A percentile compares a stretch with the other conserved stretches of the same genome.
These are phyloP conservation scores for Tetramorium simillimum DNA, from an alignment of 1,140 invertebrate genomes.

Conservation along the genomic window DNA sequence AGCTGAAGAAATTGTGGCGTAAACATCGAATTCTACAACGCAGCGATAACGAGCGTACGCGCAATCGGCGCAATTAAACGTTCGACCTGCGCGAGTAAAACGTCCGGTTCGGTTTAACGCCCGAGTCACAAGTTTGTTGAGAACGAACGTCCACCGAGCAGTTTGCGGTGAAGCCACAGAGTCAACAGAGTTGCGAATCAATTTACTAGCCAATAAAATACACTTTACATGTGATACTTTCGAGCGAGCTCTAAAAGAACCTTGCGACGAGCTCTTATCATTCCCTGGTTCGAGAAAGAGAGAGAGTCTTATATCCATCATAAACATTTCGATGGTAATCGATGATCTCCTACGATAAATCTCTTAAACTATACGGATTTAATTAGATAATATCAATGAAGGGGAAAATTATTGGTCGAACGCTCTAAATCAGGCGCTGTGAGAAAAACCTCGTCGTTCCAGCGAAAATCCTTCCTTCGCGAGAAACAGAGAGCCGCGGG, in stretches of 20 bases:
- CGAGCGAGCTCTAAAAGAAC: not conserved
- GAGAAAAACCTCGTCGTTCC: not conserved
- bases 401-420: not conserved
- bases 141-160: not conserved
- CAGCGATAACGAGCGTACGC: not conserved
- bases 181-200: conserved; percentile 42
- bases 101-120: conserved; percentile 26
- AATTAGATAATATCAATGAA: not conserved
- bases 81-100: not conserved
- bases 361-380: not conserved
- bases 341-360: not conserved
- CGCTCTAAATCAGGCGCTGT: not conserved
- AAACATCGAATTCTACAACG: not conserved
- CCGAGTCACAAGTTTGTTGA: conserved; percentile 2
- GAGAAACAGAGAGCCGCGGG: not conserved
- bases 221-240: conserved; percentile 31
- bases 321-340: not conserved
- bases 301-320: not conserved
- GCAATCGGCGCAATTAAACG: conserved; percentile 29
- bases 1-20: not conserved
- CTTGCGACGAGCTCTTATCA: not conserved
- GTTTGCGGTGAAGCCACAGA: not conserved
- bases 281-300: not conserved
- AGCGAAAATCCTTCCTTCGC: not conserved
- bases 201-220: conserved; percentile 49